Conservation (phyloP, 2,797 vertebrate genomes). For the Schizopygopsis malacanthus region DNA sequence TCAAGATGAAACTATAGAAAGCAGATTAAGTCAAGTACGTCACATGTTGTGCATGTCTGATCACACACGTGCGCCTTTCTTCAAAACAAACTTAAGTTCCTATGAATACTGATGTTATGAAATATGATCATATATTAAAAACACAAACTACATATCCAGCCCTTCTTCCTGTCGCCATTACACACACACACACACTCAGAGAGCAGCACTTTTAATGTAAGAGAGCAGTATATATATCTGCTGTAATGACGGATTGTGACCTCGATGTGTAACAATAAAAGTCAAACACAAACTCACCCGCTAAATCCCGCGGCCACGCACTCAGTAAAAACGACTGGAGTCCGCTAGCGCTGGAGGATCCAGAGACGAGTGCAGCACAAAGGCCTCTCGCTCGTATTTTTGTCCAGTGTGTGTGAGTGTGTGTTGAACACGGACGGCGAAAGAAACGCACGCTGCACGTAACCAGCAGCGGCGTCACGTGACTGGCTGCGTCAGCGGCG, state of each 20-base stretch:
- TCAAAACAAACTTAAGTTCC: not conserved
- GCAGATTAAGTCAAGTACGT: not conserved
- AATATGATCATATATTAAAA: slow-evolving; percentile 57
- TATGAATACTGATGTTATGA: slow-evolving; percentile 57
- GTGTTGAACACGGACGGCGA: slow-evolving; percentile 61
- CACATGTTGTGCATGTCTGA: not conserved
- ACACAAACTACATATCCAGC: slow-evolving; percentile 61
- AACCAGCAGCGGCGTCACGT: slow-evolving; percentile 79
- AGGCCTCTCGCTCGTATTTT: slow-evolving; percentile 74
- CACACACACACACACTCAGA: not conserved
- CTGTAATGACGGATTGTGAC: slow-evolving; percentile 14
- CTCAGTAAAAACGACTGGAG: not conserved
- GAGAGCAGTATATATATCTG: not conserved
- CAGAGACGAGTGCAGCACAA: slow-evolving; percentile 17
- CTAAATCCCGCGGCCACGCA: not conserved
- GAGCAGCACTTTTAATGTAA: not conserved
- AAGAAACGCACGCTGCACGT: slow-evolving; percentile 81
- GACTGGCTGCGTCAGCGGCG: slow-evolving; percentile 79
- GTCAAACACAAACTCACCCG: slow-evolving; percentile 16
- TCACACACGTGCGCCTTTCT: not conserved
- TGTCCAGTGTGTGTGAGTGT: slow-evolving; percentile 60
- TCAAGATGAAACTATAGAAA: not conserved
- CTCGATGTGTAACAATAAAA: slow-evolving; percentile 40
- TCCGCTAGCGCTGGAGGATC: not conserved
- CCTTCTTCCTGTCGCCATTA: slow-evolving; percentile 79